Conservation (phyloP, 1,140 invertebrate genomes). For the Cydia pomonella region DNA sequence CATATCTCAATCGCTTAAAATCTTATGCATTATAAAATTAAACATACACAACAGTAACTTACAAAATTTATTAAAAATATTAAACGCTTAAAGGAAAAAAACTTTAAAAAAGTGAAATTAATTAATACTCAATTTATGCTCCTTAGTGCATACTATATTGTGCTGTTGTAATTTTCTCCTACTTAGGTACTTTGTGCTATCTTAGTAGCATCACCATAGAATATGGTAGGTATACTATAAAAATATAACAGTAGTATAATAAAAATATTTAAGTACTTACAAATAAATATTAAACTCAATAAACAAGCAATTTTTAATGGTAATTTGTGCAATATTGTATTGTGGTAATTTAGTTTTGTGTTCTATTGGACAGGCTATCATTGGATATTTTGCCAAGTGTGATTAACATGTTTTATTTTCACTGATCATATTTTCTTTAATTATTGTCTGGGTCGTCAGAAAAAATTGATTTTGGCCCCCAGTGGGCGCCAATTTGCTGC, state of each 20-base stretch:
- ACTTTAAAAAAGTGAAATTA: not conserved
- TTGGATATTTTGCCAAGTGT: not conserved
- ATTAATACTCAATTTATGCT: not conserved
- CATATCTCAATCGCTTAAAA: not conserved
- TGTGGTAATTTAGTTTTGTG: conserved; percentile 2
- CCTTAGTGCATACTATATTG: not conserved
- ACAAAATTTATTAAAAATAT: not conserved
- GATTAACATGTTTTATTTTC: not conserved
- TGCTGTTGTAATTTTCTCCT: not conserved
- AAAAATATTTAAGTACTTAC: not conserved
- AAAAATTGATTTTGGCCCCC: not conserved
- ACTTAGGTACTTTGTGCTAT: not conserved
- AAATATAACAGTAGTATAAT: not conserved
- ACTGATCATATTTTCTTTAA: not conserved
- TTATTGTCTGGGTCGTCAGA: conserved; percentile 20
- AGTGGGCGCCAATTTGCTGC: conserved; percentile 1
- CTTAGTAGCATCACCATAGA: not conserved
- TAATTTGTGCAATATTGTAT: not conserved
- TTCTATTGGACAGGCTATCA: not conserved
- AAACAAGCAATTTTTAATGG: not conserved
- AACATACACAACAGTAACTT: not conserved
- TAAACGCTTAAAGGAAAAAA: not conserved
- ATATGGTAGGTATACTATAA: conserved; percentile 2
- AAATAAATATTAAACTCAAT: not conserved
- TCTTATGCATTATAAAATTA: not conserved